These are phyloP conservation scores for Cyprinus carpio DNA, from an alignment of 2,113 vertebrate genomes.

Conservation along the genomic window DNA sequence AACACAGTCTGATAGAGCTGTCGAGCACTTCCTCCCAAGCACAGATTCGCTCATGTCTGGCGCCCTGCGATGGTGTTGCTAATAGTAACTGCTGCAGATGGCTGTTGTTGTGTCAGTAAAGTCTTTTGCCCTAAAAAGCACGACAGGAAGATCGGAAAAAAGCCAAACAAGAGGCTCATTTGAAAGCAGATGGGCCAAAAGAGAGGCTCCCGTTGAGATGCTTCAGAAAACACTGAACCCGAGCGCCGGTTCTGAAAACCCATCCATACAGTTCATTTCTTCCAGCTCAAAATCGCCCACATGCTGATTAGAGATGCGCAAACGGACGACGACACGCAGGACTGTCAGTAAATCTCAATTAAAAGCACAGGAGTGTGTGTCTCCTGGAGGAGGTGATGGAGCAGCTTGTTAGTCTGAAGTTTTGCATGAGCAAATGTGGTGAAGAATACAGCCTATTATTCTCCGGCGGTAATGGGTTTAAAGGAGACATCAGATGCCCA, in stretches of 20 bases:
- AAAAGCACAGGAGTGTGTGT: neutral
- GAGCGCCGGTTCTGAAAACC: neutral
- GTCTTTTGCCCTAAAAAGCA: slow-evolving; percentile 16
- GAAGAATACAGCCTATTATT: neutral
- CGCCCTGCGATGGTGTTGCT: slow-evolving; percentile 53
- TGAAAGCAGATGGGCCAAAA: slow-evolving; percentile 21
- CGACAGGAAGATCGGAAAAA: neutral
- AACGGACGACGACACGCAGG: neutral
- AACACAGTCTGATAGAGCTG: neutral
- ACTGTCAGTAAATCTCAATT: slow-evolving; percentile 18
- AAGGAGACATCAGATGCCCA: too few relatives aligned
- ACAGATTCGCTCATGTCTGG: slow-evolving; percentile 35
- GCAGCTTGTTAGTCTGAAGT: slow-evolving; percentile 3
- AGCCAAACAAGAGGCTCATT: slow-evolving; percentile 3
- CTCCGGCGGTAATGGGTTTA: neutral
- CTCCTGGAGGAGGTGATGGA: slow-evolving; percentile 5
- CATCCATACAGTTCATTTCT: neutral
- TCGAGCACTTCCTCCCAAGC: neutral
- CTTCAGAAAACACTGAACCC: slow-evolving; percentile 19
- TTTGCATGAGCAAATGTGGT: neutral
- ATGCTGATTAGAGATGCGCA: slow-evolving; percentile 2
- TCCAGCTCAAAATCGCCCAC: neutral
- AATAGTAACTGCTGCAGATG: slow-evolving; percentile 59
- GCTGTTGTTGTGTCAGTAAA: slow-evolving; percentile 50
- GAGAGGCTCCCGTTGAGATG: neutral